Conservation (phyloP, 2,888 invertebrate species). For the Sympetrum striolatum region DNA sequence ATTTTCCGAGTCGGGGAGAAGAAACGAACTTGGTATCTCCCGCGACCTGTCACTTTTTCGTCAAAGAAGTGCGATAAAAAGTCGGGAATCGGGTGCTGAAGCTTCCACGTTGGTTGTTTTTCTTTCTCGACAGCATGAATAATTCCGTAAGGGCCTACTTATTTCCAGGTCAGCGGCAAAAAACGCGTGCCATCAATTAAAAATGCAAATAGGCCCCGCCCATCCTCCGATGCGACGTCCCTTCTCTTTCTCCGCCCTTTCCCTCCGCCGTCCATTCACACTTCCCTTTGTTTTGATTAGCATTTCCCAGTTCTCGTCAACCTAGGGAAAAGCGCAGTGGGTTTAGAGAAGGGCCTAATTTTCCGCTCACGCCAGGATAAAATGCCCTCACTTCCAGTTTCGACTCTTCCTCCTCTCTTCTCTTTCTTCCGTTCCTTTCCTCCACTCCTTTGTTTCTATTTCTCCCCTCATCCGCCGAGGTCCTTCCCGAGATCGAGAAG, state of each 20-base stretch:
- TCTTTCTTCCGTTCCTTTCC: not conserved
- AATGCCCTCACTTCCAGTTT: not conserved
- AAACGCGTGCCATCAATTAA: conserved; percentile 38
- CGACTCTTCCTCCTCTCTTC: not conserved
- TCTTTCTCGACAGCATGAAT: not conserved
- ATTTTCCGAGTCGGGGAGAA: not conserved
- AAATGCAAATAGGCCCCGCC: conserved; percentile 4
- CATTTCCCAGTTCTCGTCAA: not conserved
- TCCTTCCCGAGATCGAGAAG: not conserved
- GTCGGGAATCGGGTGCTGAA: not conserved
- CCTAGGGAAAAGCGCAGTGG: not conserved
- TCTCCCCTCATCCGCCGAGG: not conserved
- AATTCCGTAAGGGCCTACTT: not conserved
- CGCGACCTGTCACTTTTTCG: not conserved
- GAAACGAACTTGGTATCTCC: not conserved
- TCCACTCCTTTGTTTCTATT: not conserved
- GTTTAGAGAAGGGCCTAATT: not conserved
- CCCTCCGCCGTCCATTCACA: not conserved
- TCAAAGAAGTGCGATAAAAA: not conserved
- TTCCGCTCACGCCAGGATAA: not conserved
- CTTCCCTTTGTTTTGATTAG: not conserved
- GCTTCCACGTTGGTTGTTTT: not conserved
- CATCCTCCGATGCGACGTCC: not conserved
- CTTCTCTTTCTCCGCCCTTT: not conserved
- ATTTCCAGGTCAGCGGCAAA: not conserved